Conservation (phyloP, 2,888 invertebrate genomes). For the Drosophila mulleri region DNA sequence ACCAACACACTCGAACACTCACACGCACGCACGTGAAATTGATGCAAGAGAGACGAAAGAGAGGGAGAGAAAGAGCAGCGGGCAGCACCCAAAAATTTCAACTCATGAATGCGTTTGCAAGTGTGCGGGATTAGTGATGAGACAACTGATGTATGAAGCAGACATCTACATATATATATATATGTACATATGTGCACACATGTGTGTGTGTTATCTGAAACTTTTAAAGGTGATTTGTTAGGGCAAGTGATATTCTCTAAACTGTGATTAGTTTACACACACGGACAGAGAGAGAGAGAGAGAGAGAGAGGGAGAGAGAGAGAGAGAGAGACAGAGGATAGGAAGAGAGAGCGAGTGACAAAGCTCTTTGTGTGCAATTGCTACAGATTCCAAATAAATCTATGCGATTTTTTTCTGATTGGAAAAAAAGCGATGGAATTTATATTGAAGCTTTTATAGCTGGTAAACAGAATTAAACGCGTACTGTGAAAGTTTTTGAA, state of each 20-base stretch:
- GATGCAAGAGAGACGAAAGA: neutral
- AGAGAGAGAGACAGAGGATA: too few species aligned
- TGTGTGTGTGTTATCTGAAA: constrained; percentile 9
- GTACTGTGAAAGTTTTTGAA: too few species aligned
- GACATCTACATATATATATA: neutral
- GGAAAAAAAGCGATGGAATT: neutral
- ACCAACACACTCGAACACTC: constrained; percentile 9
- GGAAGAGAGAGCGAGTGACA: too few species aligned
- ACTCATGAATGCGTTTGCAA: constrained; percentile 60
- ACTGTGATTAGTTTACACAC: constrained; percentile 43
- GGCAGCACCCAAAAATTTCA: constrained; percentile 12
- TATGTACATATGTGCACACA: neutral
- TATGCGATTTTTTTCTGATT: constrained; percentile 9
- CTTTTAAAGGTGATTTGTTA: constrained; percentile 41
- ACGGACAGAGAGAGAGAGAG: neutral
- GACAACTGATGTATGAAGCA: constrained; percentile 49
- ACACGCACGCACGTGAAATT: neutral
- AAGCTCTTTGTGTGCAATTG: constrained; percentile 11
- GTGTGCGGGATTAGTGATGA: constrained; percentile 68
- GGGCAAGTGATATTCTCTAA: constrained; percentile 32
- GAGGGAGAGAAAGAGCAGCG: neutral
- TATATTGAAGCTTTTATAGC: neutral
- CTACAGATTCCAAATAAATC: constrained; percentile 18
- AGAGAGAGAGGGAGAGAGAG: neutral
- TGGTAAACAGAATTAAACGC: neutral